A percentile compares a stretch with the other conserved stretches of the same genome.
Conservation (phyloP, 2,113 vertebrate genomes). For the Pedetes capensis region DNA sequence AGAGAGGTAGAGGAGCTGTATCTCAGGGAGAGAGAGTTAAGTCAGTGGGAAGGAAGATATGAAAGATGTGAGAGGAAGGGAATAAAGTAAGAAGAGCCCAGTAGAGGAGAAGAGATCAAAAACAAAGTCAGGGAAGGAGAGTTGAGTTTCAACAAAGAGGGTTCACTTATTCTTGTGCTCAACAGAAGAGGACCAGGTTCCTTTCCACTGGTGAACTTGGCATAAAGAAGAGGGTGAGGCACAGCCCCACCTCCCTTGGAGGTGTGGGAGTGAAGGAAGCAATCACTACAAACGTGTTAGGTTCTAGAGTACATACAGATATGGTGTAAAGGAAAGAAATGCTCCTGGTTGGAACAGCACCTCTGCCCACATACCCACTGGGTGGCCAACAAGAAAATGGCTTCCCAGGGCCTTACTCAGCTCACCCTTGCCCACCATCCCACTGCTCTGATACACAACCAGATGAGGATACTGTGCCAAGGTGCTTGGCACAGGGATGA, state of each 20-base stretch:
- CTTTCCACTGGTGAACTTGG: neutral
- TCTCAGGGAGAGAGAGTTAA: neutral
- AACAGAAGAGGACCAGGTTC: neutral
- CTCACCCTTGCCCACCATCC: neutral
- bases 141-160: neutral
- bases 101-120: neutral
- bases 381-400: rapidly evolving
- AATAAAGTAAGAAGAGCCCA: neutral
- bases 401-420: too few relatives aligned
- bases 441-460: neutral
- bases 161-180: neutral
- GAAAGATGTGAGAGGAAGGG: neutral
- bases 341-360: neutral
- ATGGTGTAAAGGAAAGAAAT: neutral
- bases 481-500: neutral
- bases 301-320: neutral
- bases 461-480: neutral
- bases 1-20: neutral
- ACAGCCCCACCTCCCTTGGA: neutral
- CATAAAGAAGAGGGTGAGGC: neutral
- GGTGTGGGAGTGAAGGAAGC: neutral
- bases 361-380: neutral
- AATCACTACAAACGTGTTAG: neutral
- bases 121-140: neutral
- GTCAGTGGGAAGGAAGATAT: neutral